phyloP scores from a whole-genome alignment of 1,140 invertebrate genomes.

The Oedothorax gibbosus region DNA sequence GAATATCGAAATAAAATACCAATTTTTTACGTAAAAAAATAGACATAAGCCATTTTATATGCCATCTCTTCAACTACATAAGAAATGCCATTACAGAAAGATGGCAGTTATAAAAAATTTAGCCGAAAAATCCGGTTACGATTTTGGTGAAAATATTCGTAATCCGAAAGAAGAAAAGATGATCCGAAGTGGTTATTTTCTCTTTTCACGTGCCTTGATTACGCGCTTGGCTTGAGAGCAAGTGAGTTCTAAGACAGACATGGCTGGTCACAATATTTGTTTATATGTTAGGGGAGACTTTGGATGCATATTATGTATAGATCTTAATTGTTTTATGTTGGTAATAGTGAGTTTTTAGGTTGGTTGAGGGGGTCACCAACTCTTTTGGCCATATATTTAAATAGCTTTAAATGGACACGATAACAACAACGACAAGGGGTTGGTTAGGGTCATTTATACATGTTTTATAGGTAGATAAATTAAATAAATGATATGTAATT shows the following conservation, averaged over 20 bases:
- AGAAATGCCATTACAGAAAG: background rate
- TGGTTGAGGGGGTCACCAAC: too few species aligned
- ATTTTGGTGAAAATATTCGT: constrained; percentile 9
- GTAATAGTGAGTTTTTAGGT: too few species aligned
- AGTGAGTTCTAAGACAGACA: background rate
- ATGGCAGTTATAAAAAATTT: background rate
- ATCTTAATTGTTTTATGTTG: too few species aligned
- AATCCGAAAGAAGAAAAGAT: constrained; percentile 6
- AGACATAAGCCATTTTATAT: background rate
- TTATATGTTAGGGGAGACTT: background rate
- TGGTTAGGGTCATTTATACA: too few species aligned
- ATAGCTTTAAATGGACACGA: too few species aligned
- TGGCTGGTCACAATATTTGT: constrained; percentile 8
- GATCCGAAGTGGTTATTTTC: constrained; percentile 35
- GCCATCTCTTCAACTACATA: background rate
- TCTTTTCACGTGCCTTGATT: constrained; percentile 47
- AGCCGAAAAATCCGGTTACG: background rate
- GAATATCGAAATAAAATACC: too few species aligned
- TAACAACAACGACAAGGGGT: too few species aligned
- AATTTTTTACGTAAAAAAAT: too few species aligned
- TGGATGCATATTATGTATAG: too few species aligned
- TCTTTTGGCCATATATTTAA: too few species aligned
- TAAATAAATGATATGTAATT: too few species aligned
- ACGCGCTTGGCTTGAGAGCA: background rate
- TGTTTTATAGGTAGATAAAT: too few species aligned